Conservation (phyloP, 2,797 vertebrate species). For the Spinus olivaceus region DNA sequence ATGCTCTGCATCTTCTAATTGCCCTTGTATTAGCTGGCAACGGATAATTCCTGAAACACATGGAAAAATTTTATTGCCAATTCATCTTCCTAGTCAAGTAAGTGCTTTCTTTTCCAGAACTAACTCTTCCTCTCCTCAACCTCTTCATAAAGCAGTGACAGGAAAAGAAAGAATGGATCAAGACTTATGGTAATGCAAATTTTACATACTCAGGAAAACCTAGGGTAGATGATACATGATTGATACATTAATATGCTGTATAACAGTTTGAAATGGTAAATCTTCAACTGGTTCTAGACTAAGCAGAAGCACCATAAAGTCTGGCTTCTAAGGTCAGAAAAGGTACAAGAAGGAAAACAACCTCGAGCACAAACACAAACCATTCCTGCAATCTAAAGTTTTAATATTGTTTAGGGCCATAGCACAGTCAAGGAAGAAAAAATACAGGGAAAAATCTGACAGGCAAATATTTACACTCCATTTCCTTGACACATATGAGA, state of each 20-base stretch:
- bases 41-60: constrained; percentile 86
- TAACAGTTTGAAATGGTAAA: not conserved
- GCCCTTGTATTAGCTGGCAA: constrained; percentile 89
- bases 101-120: not conserved
- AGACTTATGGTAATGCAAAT: not conserved
- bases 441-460: not conserved
- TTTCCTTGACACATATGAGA: not conserved
- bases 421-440: not conserved
- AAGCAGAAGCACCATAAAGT: not conserved
- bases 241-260: not conserved
- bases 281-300: not conserved
- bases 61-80: not conserved
- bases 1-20: constrained; percentile 90
- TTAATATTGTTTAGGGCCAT: not conserved
- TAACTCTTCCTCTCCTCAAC: not conserved
- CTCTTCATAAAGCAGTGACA: not conserved
- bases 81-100: not conserved
- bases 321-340: not conserved
- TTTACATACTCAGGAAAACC: not conserved
- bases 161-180: not conserved
- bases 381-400: not conserved
- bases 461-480: not conserved
- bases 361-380: not conserved
- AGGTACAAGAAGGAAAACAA: not conserved
- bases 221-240: not conserved